Conservation (phyloP, 2,113 vertebrate genomes). For the Actenoides hombroni region DNA sequence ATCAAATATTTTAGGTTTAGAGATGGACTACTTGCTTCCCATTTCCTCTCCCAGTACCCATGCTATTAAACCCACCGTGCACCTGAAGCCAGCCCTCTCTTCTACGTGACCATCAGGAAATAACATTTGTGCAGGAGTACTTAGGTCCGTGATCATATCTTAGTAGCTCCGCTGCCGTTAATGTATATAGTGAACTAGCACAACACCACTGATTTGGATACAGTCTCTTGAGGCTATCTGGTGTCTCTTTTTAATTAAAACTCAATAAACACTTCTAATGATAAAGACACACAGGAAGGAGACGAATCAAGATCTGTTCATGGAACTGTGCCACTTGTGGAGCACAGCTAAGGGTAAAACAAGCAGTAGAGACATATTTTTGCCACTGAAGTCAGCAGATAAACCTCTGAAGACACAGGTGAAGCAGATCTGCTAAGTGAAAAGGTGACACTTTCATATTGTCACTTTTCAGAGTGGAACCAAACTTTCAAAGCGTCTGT, state of each 20-base stretch:
- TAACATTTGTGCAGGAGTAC: background rate
- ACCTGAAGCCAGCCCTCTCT: background rate
- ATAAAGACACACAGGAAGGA: background rate
- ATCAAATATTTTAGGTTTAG: background rate
- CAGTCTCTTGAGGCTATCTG: background rate
- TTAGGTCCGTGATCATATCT: background rate
- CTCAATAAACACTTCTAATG: background rate
- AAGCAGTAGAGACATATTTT: background rate
- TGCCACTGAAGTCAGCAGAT: background rate
- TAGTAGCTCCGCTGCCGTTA: background rate
- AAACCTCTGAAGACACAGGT: background rate
- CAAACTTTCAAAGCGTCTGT: background rate
- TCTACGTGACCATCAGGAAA: background rate
- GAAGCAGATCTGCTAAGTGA: background rate
- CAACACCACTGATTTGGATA: background rate
- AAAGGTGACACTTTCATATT: background rate
- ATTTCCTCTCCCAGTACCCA: background rate
- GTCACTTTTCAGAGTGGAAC: background rate
- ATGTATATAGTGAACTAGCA: background rate
- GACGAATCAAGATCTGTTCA: background rate
- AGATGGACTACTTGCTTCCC: background rate
- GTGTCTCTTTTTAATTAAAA: slow-evolving; percentile 43
- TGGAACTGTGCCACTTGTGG: background rate
- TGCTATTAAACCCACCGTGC: background rate
- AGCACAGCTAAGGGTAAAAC: background rate